These are phyloP conservation scores for Drosophila picticornis DNA, from an alignment of 2,888 invertebrate genomes.

Conservation along the genomic window DNA sequence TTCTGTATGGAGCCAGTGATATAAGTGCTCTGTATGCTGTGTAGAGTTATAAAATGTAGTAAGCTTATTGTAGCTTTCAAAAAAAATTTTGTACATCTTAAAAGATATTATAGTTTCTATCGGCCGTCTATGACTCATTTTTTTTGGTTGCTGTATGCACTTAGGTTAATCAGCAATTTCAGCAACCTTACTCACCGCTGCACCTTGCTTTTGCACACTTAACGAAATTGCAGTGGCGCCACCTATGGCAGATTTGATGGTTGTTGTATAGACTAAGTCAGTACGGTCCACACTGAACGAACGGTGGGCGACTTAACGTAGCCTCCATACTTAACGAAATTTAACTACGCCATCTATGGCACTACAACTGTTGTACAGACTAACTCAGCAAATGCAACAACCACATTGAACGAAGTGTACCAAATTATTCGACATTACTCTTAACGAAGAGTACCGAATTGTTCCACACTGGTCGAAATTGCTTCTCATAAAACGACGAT, in stretches of 20 bases:
- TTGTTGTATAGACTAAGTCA: not conserved
- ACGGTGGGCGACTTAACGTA: not conserved
- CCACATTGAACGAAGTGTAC: not conserved
- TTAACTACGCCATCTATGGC: not conserved
- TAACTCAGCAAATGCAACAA: not conserved
- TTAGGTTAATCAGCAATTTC: not conserved
- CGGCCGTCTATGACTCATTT: not conserved
- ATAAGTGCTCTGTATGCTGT: conserved; percentile 19
- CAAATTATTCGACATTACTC: too few relatives aligned
- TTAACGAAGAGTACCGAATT: not conserved
- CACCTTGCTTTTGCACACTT: not conserved
- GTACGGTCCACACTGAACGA: not conserved
- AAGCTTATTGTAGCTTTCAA: not conserved
- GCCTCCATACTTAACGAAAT: not conserved
- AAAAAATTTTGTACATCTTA: conserved; percentile 14
- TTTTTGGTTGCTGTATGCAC: not conserved
- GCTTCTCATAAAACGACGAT: not conserved
- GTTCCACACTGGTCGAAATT: not conserved
- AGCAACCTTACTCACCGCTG: not conserved
- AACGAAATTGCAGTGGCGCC: not conserved
- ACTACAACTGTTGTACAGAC: too few relatives aligned
- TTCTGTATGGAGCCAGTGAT: conserved; percentile 30
- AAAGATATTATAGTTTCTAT: not conserved
- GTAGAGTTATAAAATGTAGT: conserved; percentile 1
- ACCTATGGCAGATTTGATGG: not conserved